These are phyloP conservation scores for Plusia festucae DNA, from an alignment of 2,888 invertebrate genomes.

Conservation along the genomic window DNA sequence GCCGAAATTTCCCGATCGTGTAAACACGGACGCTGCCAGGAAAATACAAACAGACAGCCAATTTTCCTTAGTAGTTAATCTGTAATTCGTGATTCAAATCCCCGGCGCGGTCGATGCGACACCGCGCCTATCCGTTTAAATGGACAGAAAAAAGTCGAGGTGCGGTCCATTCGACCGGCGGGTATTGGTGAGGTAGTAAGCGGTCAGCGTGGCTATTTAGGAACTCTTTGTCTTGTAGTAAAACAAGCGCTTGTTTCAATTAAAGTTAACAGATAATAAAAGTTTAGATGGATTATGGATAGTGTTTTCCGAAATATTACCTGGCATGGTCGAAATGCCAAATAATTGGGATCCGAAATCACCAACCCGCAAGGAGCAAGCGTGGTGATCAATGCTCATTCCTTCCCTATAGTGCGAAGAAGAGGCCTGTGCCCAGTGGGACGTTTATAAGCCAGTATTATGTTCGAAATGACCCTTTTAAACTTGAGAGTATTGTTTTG, in stretches of 20 bases:
- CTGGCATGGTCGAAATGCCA: too few species aligned
- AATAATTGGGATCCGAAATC: too few species aligned
- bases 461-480: too few species aligned
- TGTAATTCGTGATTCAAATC: conserved; percentile 77
- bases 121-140: conserved; percentile 79
- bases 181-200: conserved; percentile 52
- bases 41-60: conserved; percentile 58
- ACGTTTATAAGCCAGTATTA: too few species aligned
- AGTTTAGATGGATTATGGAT: too few species aligned
- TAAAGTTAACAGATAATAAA: conserved; percentile 4
- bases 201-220: conserved; percentile 47
- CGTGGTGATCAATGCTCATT: too few species aligned
- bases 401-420: too few species aligned
- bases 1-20: conserved; percentile 17
- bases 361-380: too few species aligned
- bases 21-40: conserved; percentile 34
- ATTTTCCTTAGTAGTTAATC: conserved; percentile 79
- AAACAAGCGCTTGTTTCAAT: too few species aligned
- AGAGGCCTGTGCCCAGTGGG: too few species aligned
- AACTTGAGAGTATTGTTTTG: too few species aligned
- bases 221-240: conserved; percentile 32
- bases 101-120: conserved; percentile 67
- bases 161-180: conserved; percentile 63
- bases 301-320: too few species aligned
- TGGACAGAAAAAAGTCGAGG: conserved; percentile 76